phyloP scores from a whole-genome alignment of 2,113 vertebrate species.

The Eleginops maclovinus region DNA sequence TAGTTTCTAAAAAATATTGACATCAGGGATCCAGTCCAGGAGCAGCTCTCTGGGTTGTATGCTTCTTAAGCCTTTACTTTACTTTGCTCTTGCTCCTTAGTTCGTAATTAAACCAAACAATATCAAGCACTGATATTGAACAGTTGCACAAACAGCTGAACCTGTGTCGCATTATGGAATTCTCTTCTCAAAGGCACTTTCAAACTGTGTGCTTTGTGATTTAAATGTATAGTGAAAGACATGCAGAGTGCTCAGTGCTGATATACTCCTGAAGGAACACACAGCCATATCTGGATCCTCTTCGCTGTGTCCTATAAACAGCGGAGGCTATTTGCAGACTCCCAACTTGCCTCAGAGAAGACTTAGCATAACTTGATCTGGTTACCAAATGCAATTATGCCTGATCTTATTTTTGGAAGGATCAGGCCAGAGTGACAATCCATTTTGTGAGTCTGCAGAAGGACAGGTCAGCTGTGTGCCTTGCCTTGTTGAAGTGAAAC shows the following conservation, averaged over 20 bases:
- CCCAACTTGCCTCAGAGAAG: conserved; percentile 11
- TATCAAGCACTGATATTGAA: background rate
- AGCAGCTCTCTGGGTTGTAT: background rate
- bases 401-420: conserved; percentile 34
- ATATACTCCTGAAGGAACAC: background rate
- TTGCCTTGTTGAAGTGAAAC: no score
- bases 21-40: no score
- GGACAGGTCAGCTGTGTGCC: no score
- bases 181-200: background rate
- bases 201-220: background rate
- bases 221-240: background rate
- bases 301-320: no score
- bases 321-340: conserved; percentile 30
- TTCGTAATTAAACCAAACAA: background rate
- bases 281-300: no score
- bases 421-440: conserved; percentile 7
- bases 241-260: no score
- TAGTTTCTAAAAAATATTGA: background rate
- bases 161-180: background rate
- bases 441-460: conserved; percentile 3
- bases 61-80: background rate
- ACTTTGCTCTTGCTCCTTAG: background rate
- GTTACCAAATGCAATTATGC: conserved; percentile 22
- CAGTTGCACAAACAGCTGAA: background rate
- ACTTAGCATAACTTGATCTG: conserved; percentile 26